Base-by-base conservation (phyloP, 64 coral and sea anemone species). In the Porites lutea region DNA sequence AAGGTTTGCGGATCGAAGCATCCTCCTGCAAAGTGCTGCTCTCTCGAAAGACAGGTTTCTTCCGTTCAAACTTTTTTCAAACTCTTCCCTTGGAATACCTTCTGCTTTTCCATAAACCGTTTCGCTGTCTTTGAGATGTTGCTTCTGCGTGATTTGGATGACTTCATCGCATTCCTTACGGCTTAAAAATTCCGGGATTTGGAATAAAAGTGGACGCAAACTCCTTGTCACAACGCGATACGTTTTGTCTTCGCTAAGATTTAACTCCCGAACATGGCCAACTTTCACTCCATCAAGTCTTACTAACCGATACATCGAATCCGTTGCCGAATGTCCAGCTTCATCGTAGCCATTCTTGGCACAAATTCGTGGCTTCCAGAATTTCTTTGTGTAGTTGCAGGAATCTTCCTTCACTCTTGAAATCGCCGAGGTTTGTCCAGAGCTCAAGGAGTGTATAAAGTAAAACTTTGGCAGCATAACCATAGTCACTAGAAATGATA, bases 71-170 rank as follows among this genome's bases (percentile, higher is more conserved):
- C 49, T 84, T 65, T 52, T 84, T 20, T 68, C 63, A 4, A 84
- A 84, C 47, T 68, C 81, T 5, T 3, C 13, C 8, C 61, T 49
- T 13, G 50, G 45, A 64, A 13, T 18, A 8, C 62, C 81, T 21
- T 84, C 81, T 84, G 62, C 81, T 84, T 20, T 84, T 84, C 81
- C 81, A 19, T 68, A 51, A 8, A 68, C 48, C 21, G 63, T 84
- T 22, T 68, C 10, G 18, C 81, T 84, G 43, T 68, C 44, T 10
- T 8, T 19, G 16, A 84, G 63, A 65, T 84, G 81, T 1, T 48
- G 18, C 52, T 50, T 49, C 44, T 84, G 81, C 16, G 81, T 52
- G 3, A 52, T 11, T n/a, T 84, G 81, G 18, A 84, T 84, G 11
- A 84, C 5, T 3, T n/a, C 6, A 84, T 84, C 63, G 11, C 81